Conservation (phyloP, 2,888 invertebrate species). For the Lithophane socia region DNA sequence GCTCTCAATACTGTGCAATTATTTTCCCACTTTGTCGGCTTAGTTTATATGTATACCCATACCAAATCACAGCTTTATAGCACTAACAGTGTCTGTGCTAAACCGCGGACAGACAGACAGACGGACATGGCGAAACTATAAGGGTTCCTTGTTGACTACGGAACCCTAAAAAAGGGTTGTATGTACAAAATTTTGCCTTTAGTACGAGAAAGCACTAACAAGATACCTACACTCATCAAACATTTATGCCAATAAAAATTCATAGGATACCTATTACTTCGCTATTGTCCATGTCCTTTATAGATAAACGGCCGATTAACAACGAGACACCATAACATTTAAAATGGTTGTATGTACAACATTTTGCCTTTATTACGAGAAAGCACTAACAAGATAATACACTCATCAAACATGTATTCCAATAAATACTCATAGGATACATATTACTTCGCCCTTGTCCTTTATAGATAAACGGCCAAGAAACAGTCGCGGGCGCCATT, state of each 20-base stretch:
- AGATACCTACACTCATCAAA: background rate
- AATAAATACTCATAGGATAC: conserved; percentile 15
- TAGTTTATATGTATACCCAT: too few species aligned
- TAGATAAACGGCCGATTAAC: too few species aligned
- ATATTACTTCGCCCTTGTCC: conserved; percentile 58
- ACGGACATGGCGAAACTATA: too few species aligned
- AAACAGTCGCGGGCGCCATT: conserved; percentile 25
- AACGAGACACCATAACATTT: background rate
- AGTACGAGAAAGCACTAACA: conserved; percentile 14
- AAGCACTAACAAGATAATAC: conserved; percentile 1
- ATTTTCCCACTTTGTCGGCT: too few species aligned
- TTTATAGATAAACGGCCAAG: conserved; percentile 56
- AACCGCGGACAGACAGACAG: too few species aligned
- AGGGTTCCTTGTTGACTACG: too few species aligned
- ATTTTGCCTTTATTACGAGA: conserved; percentile 15
- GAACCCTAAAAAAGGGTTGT: too few species aligned
- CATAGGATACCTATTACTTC: conserved; percentile 33
- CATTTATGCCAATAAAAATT: conserved; percentile 20
- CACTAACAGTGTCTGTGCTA: too few species aligned
- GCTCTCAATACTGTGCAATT: too few species aligned
- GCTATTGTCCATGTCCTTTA: too few species aligned
- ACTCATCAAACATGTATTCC: conserved; percentile 10
- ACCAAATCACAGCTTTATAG: too few species aligned
- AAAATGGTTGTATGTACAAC: background rate
- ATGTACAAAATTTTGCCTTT: background rate